Evolutionary conservation across 2,888 invertebrate genomes (phyloP).

Genomic region (Lasioglossum figueresi): DNA sequence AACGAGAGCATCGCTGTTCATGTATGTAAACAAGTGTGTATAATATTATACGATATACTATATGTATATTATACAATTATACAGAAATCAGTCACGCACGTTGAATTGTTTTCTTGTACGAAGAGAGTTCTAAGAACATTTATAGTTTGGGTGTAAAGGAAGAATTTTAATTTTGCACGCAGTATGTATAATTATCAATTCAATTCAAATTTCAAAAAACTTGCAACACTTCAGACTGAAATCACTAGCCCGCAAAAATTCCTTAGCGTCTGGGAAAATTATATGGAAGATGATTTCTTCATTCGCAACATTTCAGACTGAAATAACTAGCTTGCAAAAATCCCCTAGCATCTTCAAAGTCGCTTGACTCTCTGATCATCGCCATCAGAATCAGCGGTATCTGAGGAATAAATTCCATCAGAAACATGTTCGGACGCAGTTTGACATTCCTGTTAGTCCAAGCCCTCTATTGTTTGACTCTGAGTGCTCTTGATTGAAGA

Average conservation of each 20-base stretch:
- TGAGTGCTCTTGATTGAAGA: too few species aligned
- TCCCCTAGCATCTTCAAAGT: slow-evolving; percentile 25
- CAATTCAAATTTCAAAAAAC: too few species aligned
- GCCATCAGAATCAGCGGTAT: too few species aligned
- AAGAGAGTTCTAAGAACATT: not conserved
- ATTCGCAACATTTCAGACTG: not conserved
- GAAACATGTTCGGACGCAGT: too few species aligned
- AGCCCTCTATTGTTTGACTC: too few species aligned
- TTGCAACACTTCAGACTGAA: too few species aligned
- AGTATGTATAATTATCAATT: not conserved
- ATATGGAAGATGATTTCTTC: too few species aligned
- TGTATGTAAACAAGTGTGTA: slow-evolving; percentile 48
- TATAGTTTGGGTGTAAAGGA: not conserved
- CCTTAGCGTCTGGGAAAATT: too few species aligned
- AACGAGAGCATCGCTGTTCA: slow-evolving; percentile 26
- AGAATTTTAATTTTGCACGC: not conserved
- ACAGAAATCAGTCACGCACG: slow-evolving; percentile 38
- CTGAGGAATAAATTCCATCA: too few species aligned
- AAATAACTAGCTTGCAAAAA: slow-evolving; percentile 5
- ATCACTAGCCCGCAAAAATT: too few species aligned
- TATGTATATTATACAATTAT: slow-evolving; percentile 53
- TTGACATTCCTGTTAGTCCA: too few species aligned
- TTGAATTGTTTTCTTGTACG: slow-evolving; percentile 25
- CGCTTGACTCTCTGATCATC: too few species aligned
- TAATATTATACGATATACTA: slow-evolving; percentile 32